A percentile compares a stretch with the other conserved stretches of the same genome.
phyloP scores from a whole-genome alignment of 2,888 invertebrate species.

The Lucinisca nassula region DNA sequence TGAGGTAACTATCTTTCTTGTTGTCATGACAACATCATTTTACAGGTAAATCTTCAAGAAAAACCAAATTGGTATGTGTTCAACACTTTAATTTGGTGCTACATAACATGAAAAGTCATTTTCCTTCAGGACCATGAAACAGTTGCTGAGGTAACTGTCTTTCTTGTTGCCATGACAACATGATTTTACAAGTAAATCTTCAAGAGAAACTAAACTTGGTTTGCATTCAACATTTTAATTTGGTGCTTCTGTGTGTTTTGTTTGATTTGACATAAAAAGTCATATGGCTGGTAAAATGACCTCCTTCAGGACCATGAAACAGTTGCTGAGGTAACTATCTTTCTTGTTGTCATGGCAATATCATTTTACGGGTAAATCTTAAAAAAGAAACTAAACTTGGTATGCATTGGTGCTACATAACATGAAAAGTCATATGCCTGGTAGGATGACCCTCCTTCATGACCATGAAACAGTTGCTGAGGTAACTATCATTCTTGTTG shows the following conservation, averaged over 20 bases:
- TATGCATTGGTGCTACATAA: conserved; percentile 96
- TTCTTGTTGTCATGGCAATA: no score
- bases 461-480: conserved; percentile 95
- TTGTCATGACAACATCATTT: conserved; percentile 95
- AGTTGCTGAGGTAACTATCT: conserved; percentile 93
- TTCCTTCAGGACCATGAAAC: conserved; percentile 95
- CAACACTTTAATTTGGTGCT: conserved; percentile 94
- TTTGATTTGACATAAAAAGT: conserved; percentile 97
- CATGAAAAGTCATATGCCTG: conserved; percentile 95
- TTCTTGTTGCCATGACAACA: no score
- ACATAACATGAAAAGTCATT: no score
- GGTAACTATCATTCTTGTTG: conserved; percentile 90
- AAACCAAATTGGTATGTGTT: conserved; percentile 96
- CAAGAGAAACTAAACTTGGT: conserved; percentile 95
- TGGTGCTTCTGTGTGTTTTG: no score
- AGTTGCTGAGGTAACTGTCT: conserved; percentile 96
- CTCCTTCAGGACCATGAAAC: conserved; percentile 95
- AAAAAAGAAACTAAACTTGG: conserved; percentile 95
- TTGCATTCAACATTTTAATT: conserved; percentile 94
- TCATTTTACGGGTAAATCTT: no score
- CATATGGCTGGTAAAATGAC: conserved; percentile 95
- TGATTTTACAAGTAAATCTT: no score
- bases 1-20: conserved; percentile 94
- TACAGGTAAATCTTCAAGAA: conserved; percentile 94
- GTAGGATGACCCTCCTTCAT: conserved; percentile 95